Conservation (phyloP, 2,888 invertebrate species). For the Machimus rusticus region DNA sequence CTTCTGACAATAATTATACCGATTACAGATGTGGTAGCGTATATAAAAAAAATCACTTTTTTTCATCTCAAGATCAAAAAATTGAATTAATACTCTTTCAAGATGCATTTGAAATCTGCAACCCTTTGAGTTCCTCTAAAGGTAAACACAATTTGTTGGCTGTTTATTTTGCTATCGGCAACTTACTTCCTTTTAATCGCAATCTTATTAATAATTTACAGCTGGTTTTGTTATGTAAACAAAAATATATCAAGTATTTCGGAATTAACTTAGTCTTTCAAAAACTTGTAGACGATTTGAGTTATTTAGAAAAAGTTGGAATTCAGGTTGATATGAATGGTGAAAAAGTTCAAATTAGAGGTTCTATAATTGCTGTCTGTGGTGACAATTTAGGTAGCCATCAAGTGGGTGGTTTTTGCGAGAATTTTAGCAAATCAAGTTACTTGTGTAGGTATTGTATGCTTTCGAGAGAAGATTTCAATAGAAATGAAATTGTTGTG, state of each 20-base stretch:
- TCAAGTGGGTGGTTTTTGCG: constrained; percentile 48
- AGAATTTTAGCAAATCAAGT: constrained; percentile 46
- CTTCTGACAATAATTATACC: background rate
- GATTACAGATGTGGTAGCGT: background rate
- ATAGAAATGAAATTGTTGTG: background rate
- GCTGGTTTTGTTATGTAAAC: constrained; percentile 44
- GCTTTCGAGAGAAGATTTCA: background rate
- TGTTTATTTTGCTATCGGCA: constrained; percentile 41
- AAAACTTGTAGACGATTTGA: constrained; percentile 42
- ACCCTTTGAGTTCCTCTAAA: constrained; percentile 45
- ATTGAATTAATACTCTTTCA: constrained; percentile 38
- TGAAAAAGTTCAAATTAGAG: background rate
- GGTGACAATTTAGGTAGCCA: constrained; percentile 49
- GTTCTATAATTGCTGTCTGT: constrained; percentile 42
- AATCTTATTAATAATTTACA: no score
- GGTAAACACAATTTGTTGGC: constrained; percentile 45
- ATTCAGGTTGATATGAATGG: constrained; percentile 2
- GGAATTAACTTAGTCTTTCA: constrained; percentile 39
- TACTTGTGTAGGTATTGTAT: constrained; percentile 46
- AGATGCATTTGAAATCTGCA: constrained; percentile 46
- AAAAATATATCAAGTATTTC: constrained; percentile 40
- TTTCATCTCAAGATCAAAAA: background rate
- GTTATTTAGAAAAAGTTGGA: constrained; percentile 40
- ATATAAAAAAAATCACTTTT: background rate
- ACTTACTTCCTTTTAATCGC: constrained; percentile 20